Conservation (phyloP, 2,797 vertebrate genomes). For the Anomalospiza imberbis region DNA sequence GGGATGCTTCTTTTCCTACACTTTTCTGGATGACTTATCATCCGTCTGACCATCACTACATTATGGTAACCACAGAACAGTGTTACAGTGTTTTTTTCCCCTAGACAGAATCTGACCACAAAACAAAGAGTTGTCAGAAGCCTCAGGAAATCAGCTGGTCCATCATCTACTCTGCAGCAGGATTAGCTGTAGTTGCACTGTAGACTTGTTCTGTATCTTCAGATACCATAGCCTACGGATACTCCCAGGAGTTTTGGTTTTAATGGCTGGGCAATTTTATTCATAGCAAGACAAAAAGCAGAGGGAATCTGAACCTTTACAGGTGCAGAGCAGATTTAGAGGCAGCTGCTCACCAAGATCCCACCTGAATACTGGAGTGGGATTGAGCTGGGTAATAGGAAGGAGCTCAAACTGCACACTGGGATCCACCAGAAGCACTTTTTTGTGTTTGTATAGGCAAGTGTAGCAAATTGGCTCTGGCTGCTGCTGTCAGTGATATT, state of each 20-base stretch:
- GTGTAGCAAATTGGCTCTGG: neutral
- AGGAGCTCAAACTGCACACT: neutral
- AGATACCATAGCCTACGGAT: neutral
- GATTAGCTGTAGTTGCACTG: neutral
- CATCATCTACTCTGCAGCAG: neutral
- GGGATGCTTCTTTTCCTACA: neutral
- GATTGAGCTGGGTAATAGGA: neutral
- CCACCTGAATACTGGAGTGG: neutral
- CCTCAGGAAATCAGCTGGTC: neutral
- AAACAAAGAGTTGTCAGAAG: neutral
- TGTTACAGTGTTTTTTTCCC: neutral
- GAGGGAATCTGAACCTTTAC: neutral
- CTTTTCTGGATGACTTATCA: neutral
- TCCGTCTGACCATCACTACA: neutral
- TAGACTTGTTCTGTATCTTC: neutral
- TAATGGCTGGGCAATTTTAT: neutral
- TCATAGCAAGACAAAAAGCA: neutral
- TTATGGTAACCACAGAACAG: neutral
- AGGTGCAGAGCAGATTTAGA: neutral
- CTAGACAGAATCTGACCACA: neutral
- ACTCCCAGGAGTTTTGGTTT: neutral
- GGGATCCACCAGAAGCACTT: neutral
- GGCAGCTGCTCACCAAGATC: neutral
- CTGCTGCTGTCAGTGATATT: neutral
- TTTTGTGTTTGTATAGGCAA: neutral